A percentile compares a stretch with the other conserved stretches of the same genome.
These are phyloP conservation scores for Pangasius macronema DNA, from an alignment of 2,797 vertebrate genomes.

Conservation along the genomic window DNA sequence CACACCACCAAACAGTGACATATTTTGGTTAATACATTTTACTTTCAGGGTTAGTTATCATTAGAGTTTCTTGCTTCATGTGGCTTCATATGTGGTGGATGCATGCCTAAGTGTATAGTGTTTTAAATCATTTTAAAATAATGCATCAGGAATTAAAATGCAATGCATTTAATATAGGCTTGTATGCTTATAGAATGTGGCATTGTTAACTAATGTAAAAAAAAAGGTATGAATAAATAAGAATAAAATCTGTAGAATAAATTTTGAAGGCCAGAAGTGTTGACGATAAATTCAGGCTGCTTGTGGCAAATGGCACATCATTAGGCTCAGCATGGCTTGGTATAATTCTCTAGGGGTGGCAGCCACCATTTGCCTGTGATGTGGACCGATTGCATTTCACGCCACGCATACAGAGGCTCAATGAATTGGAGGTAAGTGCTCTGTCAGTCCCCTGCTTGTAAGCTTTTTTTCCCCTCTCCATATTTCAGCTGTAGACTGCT, in stretches of 20 bases:
- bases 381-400: constrained; percentile 97
- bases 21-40: neutral
- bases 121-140: neutral
- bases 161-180: neutral
- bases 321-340: constrained; percentile 18
- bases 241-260: neutral
- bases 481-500: neutral
- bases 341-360: constrained; percentile 84
- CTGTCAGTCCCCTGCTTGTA: neutral
- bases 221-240: neutral
- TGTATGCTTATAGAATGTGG: neutral
- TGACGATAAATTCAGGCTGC: neutral
- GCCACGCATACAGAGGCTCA: constrained; percentile 94
- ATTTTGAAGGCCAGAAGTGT: neutral
- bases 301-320: neutral
- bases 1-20: neutral
- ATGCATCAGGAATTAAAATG: neutral
- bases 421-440: constrained; percentile 90
- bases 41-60: neutral
- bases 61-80: neutral
- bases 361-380: constrained; percentile 97
- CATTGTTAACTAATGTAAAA: neutral
- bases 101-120: neutral
- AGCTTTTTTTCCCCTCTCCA: neutral
- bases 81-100: neutral